A percentile compares a stretch with the other conserved stretches of the same genome.
These are phyloP conservation scores for Anodontia alba DNA, from an alignment of 2,888 invertebrate species.

Conservation along the genomic window DNA sequence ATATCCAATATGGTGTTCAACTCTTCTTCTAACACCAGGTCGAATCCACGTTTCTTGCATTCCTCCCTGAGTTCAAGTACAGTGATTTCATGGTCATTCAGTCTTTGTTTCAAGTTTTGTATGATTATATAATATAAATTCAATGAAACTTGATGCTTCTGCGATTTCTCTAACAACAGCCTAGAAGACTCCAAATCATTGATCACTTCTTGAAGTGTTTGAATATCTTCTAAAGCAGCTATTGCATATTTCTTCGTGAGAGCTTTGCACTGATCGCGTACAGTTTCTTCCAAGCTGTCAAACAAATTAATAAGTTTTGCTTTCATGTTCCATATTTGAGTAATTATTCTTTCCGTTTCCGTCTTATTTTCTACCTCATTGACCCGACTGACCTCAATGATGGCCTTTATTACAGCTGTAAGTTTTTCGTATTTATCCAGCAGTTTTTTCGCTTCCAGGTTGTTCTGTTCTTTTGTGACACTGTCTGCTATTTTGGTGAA, in stretches of 20 bases:
- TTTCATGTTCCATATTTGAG: neutral
- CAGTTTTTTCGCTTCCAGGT: neutral
- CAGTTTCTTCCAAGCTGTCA: neutral
- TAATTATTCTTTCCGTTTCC: neutral
- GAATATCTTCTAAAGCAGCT: neutral
- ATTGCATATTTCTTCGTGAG: neutral
- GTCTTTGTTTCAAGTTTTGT: too few species aligned
- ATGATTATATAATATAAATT: neutral
- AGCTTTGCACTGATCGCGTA: neutral
- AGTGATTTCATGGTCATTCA: too few species aligned
- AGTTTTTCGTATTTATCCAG: neutral
- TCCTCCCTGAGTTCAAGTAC: too few species aligned
- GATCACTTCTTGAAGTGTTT: neutral
- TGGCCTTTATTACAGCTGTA: neutral
- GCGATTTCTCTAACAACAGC: neutral
- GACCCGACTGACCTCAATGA: neutral
- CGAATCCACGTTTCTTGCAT: too few species aligned
- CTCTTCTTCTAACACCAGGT: too few species aligned
- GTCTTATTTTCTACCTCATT: neutral
- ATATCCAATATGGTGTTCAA: too few species aligned
- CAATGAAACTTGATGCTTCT: neutral
- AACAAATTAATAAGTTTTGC: neutral
- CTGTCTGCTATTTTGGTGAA: neutral
- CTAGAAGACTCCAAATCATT: neutral
- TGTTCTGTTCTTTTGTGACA: neutral